Evolutionary conservation across 2,888 invertebrate species (phyloP).

Genomic region (Drosophila mayaguana): DNA sequence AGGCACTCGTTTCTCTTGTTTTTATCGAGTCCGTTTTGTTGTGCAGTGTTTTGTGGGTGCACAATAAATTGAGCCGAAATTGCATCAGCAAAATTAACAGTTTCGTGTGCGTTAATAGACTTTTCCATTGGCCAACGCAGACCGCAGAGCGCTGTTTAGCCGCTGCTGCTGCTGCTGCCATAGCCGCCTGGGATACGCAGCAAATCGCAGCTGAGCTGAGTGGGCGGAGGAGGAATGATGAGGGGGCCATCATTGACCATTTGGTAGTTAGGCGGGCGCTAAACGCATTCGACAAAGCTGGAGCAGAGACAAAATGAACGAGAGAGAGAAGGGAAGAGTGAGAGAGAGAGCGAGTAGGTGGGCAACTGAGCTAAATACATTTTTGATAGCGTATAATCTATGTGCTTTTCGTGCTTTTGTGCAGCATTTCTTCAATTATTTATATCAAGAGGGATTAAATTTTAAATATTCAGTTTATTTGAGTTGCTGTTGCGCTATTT

Average conservation of each 20-base stretch:
- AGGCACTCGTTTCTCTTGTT: constrained; percentile 4
- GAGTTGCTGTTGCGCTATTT: constrained; percentile 11
- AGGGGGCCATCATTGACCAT: constrained; percentile 49
- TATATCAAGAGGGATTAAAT: constrained; percentile 15
- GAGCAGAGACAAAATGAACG: not conserved
- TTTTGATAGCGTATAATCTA: constrained; percentile 36
- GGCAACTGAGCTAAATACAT: constrained; percentile 31
- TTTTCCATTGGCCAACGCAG: constrained; percentile 57
- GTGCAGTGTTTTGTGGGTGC: constrained; percentile 70
- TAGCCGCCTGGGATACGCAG: not conserved
- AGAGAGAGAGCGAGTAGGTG: not conserved
- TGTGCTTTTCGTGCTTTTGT: constrained; percentile 17
- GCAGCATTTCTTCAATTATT: constrained; percentile 21
- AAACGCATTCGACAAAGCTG: constrained; percentile 20
- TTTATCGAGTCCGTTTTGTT: constrained; percentile 25
- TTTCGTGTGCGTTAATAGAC: constrained; percentile 81
- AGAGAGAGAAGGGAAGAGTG: not conserved
- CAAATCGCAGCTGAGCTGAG: constrained; percentile 3
- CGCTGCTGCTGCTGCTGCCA: not conserved
- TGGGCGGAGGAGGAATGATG: not conserved
- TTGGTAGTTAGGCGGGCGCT: constrained; percentile 54
- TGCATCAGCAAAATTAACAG: constrained; percentile 81
- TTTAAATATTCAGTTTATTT: constrained; percentile 6
- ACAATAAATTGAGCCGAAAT: constrained; percentile 80
- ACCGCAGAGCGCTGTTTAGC: constrained; percentile 43